phyloP scores from a whole-genome alignment of 2,113 vertebrate genomes.

The Orientallactaga bullata region DNA sequence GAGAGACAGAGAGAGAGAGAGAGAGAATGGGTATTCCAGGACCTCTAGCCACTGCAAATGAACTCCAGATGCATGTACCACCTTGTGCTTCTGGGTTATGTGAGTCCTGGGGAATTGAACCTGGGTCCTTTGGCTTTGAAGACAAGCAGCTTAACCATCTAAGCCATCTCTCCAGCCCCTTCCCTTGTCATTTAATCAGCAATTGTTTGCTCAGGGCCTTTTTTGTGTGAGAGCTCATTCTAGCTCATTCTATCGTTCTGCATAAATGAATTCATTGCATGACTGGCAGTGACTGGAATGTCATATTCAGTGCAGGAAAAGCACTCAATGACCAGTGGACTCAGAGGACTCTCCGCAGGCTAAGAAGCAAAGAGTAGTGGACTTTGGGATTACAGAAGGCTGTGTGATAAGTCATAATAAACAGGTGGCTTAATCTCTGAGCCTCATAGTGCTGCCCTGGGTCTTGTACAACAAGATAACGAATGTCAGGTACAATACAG shows the following conservation, averaged over 20 bases:
- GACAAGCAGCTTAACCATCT: too few species aligned
- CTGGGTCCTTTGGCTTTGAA: too few species aligned
- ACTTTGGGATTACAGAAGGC: background rate
- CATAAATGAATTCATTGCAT: background rate
- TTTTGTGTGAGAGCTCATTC: background rate
- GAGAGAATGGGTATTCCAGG: too few species aligned
- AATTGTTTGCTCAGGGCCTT: background rate
- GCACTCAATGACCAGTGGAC: background rate
- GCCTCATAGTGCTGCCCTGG: background rate
- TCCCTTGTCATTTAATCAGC: background rate
- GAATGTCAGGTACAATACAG: background rate
- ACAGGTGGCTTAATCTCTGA: background rate
- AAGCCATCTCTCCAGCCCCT: too few species aligned
- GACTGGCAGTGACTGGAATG: background rate
- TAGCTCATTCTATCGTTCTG: background rate
- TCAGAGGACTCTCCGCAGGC: background rate
- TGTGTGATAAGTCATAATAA: constrained; percentile 37
- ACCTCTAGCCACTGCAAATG: too few species aligned
- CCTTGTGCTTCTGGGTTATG: too few species aligned
- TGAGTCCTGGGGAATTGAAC: too few species aligned
- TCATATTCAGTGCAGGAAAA: background rate
- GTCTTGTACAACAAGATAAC: constrained; percentile 15
- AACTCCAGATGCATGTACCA: too few species aligned
- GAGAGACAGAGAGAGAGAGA: too few species aligned
- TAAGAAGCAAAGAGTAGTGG: background rate